phyloP scores from a whole-genome alignment of 2,797 vertebrate genomes.

The Sardinella longiceps region DNA sequence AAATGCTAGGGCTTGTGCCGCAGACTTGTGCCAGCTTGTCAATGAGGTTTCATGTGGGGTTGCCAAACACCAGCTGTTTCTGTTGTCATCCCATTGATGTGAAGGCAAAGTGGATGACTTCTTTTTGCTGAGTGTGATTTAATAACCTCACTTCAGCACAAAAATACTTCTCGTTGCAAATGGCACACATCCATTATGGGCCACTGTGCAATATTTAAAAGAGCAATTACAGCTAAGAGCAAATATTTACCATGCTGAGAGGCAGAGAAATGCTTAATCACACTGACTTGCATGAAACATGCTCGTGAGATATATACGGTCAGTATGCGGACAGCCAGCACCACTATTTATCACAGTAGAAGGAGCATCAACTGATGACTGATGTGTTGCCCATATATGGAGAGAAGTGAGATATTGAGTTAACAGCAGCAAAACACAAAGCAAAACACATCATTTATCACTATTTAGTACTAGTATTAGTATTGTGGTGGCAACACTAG shows the following conservation, averaged over 20 bases:
- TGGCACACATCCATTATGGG: conserved; percentile 22
- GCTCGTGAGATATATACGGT: background rate
- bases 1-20: background rate
- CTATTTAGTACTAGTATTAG: background rate
- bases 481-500: background rate
- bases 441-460: background rate
- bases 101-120: background rate
- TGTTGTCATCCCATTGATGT: background rate
- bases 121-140: conserved; percentile 6
- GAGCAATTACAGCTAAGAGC: conserved; percentile 27
- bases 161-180: conserved; percentile 5
- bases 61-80: conserved; percentile 10
- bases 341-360: background rate
- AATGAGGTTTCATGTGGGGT: background rate
- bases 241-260: conserved; percentile 17
- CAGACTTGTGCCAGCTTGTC: conserved; percentile 1
- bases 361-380: background rate
- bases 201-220: background rate
- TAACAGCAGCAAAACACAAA: background rate
- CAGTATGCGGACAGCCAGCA: background rate
- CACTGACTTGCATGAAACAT: background rate
- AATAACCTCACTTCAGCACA: conserved; percentile 7
- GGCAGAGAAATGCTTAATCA: background rate
- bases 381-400: background rate
- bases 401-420: background rate